Evolutionary conservation across 2,113 vertebrate species (phyloP).

Genomic region (Machaerirhynchus nigripectus): DNA sequence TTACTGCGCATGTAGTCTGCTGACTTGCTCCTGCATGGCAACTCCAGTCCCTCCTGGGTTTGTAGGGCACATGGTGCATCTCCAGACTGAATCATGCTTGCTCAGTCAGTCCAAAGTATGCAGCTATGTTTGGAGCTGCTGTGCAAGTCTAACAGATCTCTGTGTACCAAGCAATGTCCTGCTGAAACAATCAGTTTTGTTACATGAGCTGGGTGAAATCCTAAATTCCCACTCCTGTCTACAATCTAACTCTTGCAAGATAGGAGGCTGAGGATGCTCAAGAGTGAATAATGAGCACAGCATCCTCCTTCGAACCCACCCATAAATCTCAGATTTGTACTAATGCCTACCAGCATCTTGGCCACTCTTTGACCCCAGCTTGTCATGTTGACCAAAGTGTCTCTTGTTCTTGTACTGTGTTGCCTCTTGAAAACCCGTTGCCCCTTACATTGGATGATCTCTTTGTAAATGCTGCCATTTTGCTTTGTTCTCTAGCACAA

Average conservation of each 20-base stretch:
- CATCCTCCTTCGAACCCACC: background rate
- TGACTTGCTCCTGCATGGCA: background rate
- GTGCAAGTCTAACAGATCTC: background rate
- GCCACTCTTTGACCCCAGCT: background rate
- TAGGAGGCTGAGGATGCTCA: background rate
- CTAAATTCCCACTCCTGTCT: background rate
- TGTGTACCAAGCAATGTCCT: background rate
- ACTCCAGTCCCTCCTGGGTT: background rate
- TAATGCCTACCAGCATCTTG: background rate
- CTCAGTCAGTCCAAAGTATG: background rate
- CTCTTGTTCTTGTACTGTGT: background rate
- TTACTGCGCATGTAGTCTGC: background rate
- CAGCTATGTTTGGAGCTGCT: background rate
- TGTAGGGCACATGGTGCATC: background rate
- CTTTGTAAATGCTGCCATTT: background rate
- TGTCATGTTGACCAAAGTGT: background rate
- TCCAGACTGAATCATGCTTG: background rate
- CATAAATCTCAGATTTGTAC: background rate
- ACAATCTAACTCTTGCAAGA: background rate
- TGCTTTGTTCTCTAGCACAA: background rate
- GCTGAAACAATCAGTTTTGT: background rate
- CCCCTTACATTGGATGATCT: background rate
- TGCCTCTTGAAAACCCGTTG: background rate
- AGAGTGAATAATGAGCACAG: background rate
- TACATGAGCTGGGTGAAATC: background rate